Conservation (phyloP, 2,888 invertebrate species). For the Lasioglossum zephyrum region DNA sequence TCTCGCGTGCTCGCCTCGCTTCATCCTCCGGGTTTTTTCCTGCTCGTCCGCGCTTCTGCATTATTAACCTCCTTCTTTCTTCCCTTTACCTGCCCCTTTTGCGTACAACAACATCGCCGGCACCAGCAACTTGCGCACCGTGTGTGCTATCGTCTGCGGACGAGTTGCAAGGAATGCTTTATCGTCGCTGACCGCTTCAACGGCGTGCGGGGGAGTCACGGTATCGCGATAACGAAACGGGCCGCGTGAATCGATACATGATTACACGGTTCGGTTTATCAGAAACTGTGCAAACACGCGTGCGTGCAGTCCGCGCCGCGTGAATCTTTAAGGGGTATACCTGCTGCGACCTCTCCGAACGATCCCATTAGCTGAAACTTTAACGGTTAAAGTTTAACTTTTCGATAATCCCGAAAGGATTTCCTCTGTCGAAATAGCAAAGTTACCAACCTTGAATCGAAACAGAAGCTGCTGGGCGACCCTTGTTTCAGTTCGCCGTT, state of each 20-base stretch:
- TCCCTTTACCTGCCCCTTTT: neutral
- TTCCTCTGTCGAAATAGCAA: neutral
- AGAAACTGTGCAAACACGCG: slow-evolving; percentile 30
- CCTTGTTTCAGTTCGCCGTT: too few species aligned
- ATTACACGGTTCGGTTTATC: slow-evolving; percentile 63
- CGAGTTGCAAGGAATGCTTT: slow-evolving; percentile 32
- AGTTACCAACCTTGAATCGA: too few species aligned
- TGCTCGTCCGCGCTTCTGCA: slow-evolving; percentile 43
- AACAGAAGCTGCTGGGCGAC: neutral
- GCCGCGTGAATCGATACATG: slow-evolving; percentile 64
- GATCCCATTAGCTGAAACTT: neutral
- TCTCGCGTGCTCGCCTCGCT: slow-evolving; percentile 31
- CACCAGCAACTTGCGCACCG: neutral
- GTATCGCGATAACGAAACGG: slow-evolving; percentile 53
- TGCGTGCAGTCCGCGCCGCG: neutral
- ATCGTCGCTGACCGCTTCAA: slow-evolving; percentile 17
- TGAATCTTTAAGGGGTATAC: slow-evolving; percentile 52
- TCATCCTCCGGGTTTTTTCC: slow-evolving; percentile 12
- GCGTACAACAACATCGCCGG: slow-evolving; percentile 10
- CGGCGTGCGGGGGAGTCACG: neutral
- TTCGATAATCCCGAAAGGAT: neutral
- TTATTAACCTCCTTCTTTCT: slow-evolving; percentile 52
- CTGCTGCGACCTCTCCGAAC: neutral
- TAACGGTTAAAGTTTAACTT: neutral
- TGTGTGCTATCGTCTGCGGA: slow-evolving; percentile 11